A percentile compares a stretch with the other conserved stretches of the same genome.
Evolutionary conservation across 1,140 invertebrate genomes (phyloP).

Genomic region (Drosophila nigrodunni): DNA sequence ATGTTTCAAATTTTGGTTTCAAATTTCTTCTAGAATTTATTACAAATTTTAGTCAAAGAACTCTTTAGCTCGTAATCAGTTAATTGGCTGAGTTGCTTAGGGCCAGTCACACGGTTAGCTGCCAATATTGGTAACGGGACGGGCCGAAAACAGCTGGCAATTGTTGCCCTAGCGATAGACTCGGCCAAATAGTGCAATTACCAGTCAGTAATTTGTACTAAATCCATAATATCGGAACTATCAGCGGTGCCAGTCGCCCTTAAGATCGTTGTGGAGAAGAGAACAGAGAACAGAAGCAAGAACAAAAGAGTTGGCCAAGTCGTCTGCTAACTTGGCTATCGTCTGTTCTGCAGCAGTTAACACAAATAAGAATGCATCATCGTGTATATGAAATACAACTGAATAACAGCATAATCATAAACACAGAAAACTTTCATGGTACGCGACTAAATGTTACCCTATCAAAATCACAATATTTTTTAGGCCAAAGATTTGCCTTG

Average conservation of each 20-base stretch:
- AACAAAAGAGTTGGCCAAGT: background rate
- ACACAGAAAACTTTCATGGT: background rate
- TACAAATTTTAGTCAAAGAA: background rate
- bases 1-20: background rate
- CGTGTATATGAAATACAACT: slow-evolving; percentile 20
- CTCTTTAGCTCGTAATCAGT: background rate
- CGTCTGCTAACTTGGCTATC: slow-evolving; percentile 14
- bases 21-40: background rate
- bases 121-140: slow-evolving; percentile 35
- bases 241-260: slow-evolving; percentile 21
- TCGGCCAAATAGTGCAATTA: slow-evolving; percentile 8
- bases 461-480: background rate
- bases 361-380: slow-evolving; percentile 14
- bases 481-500: background rate
- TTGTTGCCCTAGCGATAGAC: slow-evolving; percentile 31
- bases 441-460: background rate
- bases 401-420: slow-evolving; percentile 54
- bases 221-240: slow-evolving; percentile 8
- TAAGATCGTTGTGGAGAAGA: slow-evolving; percentile 1
- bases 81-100: background rate
- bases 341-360: slow-evolving; percentile 15
- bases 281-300: background rate
- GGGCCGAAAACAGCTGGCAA: slow-evolving; percentile 46
- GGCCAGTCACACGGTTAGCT: slow-evolving; percentile 2
- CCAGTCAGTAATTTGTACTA: slow-evolving; percentile 32